Evolutionary conservation across 53 echinoderm and acorn worm species (phyloP), one percentile per base, ranked within the genome.

Genomic region (Stichopus horrens): DNA sequence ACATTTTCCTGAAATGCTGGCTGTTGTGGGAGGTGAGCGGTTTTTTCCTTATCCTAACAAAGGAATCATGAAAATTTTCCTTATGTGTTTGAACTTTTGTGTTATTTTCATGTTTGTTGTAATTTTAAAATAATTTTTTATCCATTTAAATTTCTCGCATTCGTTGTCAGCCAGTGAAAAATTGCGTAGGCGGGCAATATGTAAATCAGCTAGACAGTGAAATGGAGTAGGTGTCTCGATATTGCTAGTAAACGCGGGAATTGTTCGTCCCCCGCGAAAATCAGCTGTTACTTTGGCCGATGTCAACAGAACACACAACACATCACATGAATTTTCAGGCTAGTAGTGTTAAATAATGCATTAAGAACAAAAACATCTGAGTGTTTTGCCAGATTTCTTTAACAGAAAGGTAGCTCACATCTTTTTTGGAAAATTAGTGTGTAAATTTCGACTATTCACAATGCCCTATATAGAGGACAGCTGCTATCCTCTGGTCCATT

Each of bases 101-200:
- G 71, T 16, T 20, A 18, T 21, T 7, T 0, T 71, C 71, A 7
- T 71, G 18, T 16, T 10, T 63, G 18, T 18, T 6, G 7, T 71
- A 71, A n/a, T 71, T 71, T 71, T 16, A 16, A 71, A 71, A 71
- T 71, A 16, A 71, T 71, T 52, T 86, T 68, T 67, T 10, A 53
- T 60, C 5, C 67, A 86, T 65, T 86, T 67, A 65, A 86, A 66
- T 68, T 37, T 63, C 51, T 67, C 23, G 18, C 21, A 58, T 66
- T 86, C 66, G 86, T 86, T 95, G 91, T 90, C 86, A 95, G 88
- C 93, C 89, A 91, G 91, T 91, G 91, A 81, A 88, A 93, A 93
- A 93, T 91, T 95, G 90, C 92, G 74, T 83, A 86, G 90, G 86
- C 90, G 88, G 51, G 53, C 16, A 18, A 5, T 80, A 90, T 84